These are phyloP conservation scores for Drosophila eugracilis DNA, from an alignment of 1,140 invertebrate genomes.

Conservation along the genomic window DNA sequence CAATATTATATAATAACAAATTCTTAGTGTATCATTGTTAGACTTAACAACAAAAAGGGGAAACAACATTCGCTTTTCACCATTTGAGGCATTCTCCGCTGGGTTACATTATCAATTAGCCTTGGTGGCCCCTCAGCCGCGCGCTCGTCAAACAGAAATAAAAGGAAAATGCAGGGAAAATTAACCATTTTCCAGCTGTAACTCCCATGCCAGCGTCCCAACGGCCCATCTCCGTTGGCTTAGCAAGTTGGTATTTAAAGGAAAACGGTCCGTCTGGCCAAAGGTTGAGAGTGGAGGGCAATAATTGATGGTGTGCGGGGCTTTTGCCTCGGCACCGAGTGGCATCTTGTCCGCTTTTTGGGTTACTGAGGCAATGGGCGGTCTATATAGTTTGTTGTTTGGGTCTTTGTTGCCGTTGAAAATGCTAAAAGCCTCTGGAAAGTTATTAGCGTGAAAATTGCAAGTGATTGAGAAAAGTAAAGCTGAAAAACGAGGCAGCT, in stretches of 20 bases:
- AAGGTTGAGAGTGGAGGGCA: conserved; percentile 40
- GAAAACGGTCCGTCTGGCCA: conserved; percentile 45
- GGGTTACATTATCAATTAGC: conserved; percentile 73
- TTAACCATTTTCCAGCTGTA: conserved; percentile 47
- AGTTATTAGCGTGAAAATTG: conserved; percentile 73
- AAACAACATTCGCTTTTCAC: conserved; percentile 19
- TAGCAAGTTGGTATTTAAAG: conserved; percentile 68
- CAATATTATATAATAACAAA: background rate
- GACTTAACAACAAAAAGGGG: conserved; percentile 5
- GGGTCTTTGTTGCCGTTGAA: conserved; percentile 28
- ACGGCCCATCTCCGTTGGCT: background rate
- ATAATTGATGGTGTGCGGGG: conserved; percentile 27
- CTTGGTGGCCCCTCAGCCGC: conserved; percentile 56
- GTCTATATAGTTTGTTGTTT: conserved; percentile 42
- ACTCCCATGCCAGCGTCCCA: conserved; percentile 17
- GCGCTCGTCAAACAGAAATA: conserved; percentile 43
- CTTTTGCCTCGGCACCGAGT: conserved; percentile 16
- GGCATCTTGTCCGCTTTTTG: conserved; percentile 27
- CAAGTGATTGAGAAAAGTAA: conserved; percentile 41
- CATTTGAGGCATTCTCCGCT: conserved; percentile 1
- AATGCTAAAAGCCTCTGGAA: conserved; percentile 61
- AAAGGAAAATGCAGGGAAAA: conserved; percentile 55
- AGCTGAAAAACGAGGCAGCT: conserved; percentile 9
- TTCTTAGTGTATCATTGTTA: background rate
- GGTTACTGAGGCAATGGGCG: conserved; percentile 63